A percentile compares a stretch with the other conserved stretches of the same genome.
phyloP scores from a whole-genome alignment of 2,113 vertebrate species.

The Pelmatolapia mariae region DNA sequence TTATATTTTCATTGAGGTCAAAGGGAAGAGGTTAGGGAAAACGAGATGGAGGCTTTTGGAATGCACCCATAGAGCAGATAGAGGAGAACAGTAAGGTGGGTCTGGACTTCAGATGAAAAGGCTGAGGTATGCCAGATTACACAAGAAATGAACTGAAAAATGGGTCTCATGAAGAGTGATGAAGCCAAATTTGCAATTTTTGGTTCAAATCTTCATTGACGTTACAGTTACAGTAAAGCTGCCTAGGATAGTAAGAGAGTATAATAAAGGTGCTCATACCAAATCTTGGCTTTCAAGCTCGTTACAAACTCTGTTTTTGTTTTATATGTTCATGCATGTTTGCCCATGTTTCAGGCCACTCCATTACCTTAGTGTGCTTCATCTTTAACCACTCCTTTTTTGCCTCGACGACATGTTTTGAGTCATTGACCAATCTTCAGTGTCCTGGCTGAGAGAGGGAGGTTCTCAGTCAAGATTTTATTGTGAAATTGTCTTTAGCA shows the following conservation, averaged over 20 bases:
- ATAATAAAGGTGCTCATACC: background rate
- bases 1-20: background rate
- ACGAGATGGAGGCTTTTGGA: background rate
- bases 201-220: background rate
- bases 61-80: background rate
- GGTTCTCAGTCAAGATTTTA: background rate
- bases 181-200: background rate
- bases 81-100: background rate
- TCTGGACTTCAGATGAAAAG: background rate
- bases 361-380: background rate
- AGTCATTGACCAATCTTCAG: background rate
- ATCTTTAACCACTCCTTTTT: background rate
- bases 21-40: background rate
- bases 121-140: background rate
- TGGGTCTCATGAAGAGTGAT: background rate
- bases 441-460: too few relatives aligned
- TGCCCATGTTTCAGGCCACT: background rate
- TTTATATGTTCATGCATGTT: background rate
- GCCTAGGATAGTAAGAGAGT: background rate
- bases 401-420: background rate
- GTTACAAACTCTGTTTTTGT: background rate
- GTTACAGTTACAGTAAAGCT: background rate
- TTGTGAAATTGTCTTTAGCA: background rate
- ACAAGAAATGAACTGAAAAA: background rate
- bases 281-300: background rate